Conservation (phyloP, 2,888 invertebrate species). For the Troilus luridus region DNA sequence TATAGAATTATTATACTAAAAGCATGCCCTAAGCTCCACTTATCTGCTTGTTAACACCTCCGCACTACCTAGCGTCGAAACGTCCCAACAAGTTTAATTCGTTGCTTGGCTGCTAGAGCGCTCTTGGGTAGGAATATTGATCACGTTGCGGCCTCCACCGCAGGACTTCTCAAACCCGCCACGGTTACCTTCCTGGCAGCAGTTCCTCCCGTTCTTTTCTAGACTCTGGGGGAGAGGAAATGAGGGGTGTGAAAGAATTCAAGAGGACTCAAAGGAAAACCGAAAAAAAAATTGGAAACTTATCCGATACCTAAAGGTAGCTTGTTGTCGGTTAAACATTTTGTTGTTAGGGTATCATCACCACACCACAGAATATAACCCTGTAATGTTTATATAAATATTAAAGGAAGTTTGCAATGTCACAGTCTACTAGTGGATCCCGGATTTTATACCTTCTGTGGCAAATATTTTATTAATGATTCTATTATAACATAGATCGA, state of each 20-base stretch:
- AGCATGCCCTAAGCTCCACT: too few species aligned
- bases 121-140: conserved; percentile 15
- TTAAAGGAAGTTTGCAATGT: too few species aligned
- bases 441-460: too few species aligned
- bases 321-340: too few species aligned
- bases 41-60: neutral
- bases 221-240: neutral
- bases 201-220: neutral
- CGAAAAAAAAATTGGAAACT: neutral
- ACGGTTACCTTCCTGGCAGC: neutral
- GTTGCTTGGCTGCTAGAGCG: neutral
- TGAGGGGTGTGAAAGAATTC: neutral
- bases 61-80: neutral
- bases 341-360: too few species aligned
- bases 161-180: conserved; percentile 27
- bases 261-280: neutral
- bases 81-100: neutral
- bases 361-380: too few species aligned
- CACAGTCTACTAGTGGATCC: too few species aligned
- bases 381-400: too few species aligned
- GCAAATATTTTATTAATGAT: too few species aligned
- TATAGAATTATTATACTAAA: too few species aligned
- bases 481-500: too few species aligned
- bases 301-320: neutral
- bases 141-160: conserved; percentile 29